These are phyloP conservation scores for Cantharis flavilabris DNA, from an alignment of 2,888 invertebrate genomes.

Conservation along the genomic window DNA sequence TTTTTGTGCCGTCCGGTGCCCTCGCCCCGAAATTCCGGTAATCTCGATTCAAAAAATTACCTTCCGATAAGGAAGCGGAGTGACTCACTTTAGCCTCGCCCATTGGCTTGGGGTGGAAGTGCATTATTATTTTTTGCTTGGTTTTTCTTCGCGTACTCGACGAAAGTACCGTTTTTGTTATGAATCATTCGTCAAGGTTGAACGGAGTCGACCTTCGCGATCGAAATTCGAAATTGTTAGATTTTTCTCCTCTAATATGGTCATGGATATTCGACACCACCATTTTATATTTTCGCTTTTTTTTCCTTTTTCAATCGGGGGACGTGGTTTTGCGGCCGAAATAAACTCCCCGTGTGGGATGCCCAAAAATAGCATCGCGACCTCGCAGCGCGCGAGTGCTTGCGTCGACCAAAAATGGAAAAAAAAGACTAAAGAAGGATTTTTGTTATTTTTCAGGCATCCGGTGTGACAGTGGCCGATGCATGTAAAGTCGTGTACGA, in stretches of 20 bases:
- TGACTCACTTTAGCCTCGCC: constrained; percentile 35
- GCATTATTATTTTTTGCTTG: constrained; percentile 22
- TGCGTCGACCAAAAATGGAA: constrained; percentile 40
- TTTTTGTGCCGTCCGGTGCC: neutral
- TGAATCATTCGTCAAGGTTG: constrained; percentile 38
- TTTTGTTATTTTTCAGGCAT: constrained; percentile 68
- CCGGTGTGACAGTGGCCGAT: constrained; percentile 95
- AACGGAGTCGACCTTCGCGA: constrained; percentile 5
- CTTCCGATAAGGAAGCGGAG: constrained; percentile 1
- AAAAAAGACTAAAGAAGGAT: constrained; percentile 1
- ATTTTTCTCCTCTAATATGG: constrained; percentile 41
- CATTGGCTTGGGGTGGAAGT: constrained; percentile 28
- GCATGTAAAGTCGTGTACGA: constrained; percentile 94
- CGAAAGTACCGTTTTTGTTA: constrained; percentile 22
- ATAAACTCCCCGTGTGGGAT: constrained; percentile 43
- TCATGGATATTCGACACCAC: constrained; percentile 44
- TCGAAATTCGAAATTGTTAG: constrained; percentile 5
- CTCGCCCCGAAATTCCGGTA: neutral
- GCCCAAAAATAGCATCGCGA: constrained; percentile 36
- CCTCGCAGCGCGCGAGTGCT: constrained; percentile 11
- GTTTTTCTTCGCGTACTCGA: constrained; percentile 6
- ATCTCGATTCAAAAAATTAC: neutral
- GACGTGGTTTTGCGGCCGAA: constrained; percentile 3
- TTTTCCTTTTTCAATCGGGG: constrained; percentile 13
- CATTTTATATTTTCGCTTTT: constrained; percentile 23